phyloP scores from a whole-genome alignment of 2,113 vertebrate species.

The Actinemys pallida region DNA sequence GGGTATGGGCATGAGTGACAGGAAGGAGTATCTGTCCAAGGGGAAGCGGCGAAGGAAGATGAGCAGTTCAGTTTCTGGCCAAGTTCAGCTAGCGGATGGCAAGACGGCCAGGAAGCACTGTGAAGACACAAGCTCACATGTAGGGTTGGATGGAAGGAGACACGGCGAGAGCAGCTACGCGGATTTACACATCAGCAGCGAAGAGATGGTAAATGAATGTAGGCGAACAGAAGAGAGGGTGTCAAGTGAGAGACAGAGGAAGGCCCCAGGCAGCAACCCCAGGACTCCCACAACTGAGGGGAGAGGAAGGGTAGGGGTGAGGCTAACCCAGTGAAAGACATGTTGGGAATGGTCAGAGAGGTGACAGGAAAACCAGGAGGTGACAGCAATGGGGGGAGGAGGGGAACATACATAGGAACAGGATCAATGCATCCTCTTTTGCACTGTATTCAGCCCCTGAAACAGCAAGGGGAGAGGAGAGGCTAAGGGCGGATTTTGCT shows the following conservation, averaged over 20 bases:
- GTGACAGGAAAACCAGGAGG: background rate
- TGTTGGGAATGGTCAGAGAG: background rate
- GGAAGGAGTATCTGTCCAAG: background rate
- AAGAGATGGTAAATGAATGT: conserved; percentile 68
- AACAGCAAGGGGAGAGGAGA: background rate
- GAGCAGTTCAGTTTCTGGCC: conserved; percentile 15
- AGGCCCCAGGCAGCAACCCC: conserved; percentile 50
- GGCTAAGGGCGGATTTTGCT: conserved; percentile 15
- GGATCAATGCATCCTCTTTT: no score
- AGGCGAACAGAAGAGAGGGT: conserved; percentile 48
- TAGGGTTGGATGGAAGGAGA: conserved; percentile 68
- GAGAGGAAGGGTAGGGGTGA: background rate
- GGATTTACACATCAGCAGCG: conserved; percentile 61
- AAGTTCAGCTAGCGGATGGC: conserved; percentile 35
- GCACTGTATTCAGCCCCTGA: background rate
- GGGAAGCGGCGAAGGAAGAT: background rate
- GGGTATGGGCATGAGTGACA: background rate
- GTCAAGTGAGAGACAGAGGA: conserved; percentile 29
- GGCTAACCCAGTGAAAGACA: background rate
- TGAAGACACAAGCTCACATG: conserved; percentile 59
- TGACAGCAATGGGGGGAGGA: background rate
- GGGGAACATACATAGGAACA: background rate
- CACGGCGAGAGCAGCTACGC: conserved; percentile 61
- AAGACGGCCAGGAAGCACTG: conserved; percentile 61
- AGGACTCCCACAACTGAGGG: conserved; percentile 23